A percentile compares a stretch with the other conserved stretches of the same genome.
Conservation (phyloP, 1,140 invertebrate species). For the Drosophila burlai region DNA sequence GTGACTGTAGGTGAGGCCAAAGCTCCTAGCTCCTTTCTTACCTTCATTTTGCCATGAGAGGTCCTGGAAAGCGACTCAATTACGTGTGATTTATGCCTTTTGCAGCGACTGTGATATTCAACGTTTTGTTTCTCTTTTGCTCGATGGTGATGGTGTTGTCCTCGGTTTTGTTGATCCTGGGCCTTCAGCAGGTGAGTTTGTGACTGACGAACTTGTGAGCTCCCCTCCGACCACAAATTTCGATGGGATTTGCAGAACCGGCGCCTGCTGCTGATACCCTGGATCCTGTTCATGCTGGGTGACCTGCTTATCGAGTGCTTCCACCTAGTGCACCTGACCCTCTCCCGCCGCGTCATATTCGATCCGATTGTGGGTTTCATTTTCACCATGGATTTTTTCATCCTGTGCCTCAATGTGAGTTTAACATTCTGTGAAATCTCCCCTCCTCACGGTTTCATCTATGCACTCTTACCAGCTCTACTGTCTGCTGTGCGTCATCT, state of each 20-base stretch:
- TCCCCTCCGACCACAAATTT: not conserved
- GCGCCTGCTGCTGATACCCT: slow-evolving; percentile 71
- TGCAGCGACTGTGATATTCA: slow-evolving; percentile 82
- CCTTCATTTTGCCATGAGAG: not conserved
- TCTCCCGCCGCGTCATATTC: slow-evolving; percentile 66
- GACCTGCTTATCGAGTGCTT: slow-evolving; percentile 70
- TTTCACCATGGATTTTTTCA: slow-evolving; percentile 78
- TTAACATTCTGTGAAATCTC: too few relatives aligned
- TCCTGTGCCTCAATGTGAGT: slow-evolving; percentile 79
- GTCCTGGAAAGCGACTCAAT: slow-evolving; percentile 20
- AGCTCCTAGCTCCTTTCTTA: not conserved
- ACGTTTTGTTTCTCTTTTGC: slow-evolving; percentile 78
- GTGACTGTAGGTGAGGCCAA: slow-evolving; percentile 65
- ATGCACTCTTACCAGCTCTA: slow-evolving; percentile 52
- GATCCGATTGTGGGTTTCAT: slow-evolving; percentile 80
- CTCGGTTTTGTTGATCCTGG: slow-evolving; percentile 64
- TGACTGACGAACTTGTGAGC: not conserved
- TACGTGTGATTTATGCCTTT: slow-evolving; percentile 53
- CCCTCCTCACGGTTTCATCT: not conserved
- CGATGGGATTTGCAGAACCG: slow-evolving; percentile 53
- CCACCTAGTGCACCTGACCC: slow-evolving; percentile 65
- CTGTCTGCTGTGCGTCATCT: slow-evolving; percentile 74
- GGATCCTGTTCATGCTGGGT: slow-evolving; percentile 71
- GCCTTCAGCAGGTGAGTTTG: slow-evolving; percentile 66
- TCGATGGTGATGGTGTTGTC: slow-evolving; percentile 71